These are phyloP conservation scores for Sebastes hopkinsi DNA, from an alignment of 2,797 vertebrate species.

Conservation along the genomic window DNA sequence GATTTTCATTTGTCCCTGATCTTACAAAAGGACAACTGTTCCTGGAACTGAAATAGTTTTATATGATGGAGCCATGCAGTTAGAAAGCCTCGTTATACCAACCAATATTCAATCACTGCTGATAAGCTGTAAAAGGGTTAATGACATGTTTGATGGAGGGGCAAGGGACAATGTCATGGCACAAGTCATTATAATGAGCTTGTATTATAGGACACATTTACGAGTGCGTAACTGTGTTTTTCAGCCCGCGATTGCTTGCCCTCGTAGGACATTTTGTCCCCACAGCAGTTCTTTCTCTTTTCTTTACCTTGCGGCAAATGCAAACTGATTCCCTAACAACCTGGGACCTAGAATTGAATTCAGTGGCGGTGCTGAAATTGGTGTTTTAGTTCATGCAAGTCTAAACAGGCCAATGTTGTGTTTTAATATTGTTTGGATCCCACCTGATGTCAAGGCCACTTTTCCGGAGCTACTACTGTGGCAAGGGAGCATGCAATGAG, in stretches of 20 bases:
- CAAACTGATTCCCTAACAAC: constrained; percentile 26
- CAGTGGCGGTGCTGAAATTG: constrained; percentile 20
- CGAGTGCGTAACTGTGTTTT: constrained; percentile 4
- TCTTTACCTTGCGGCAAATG: not conserved
- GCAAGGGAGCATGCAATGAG: not conserved
- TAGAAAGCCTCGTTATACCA: not conserved
- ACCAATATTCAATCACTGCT: constrained; percentile 39
- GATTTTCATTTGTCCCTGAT: constrained; percentile 4
- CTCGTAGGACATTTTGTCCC: not conserved
- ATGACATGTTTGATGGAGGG: constrained; percentile 26
- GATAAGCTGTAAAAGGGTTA: constrained; percentile 17
- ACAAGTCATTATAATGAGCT: constrained; percentile 26
- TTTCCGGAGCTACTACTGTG: constrained; percentile 13
- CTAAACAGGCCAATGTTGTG: constrained; percentile 27
- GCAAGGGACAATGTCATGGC: constrained; percentile 32
- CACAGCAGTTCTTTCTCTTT: not conserved
- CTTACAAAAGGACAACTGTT: constrained; percentile 12
- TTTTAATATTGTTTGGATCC: constrained; percentile 45
- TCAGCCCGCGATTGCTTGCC: not conserved
- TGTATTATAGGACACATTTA: constrained; percentile 13
- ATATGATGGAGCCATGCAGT: constrained; percentile 1
- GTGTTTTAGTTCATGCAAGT: constrained; percentile 41
- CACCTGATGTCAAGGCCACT: constrained; percentile 34
- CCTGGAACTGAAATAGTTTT: not conserved
- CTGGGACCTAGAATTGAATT: constrained; percentile 23